Percentiles rank a stretch among this genome's conserved stretches.
These are phyloP conservation scores for Syrphus vitripennis DNA, from an alignment of 2,888 invertebrate genomes.

Conservation along the genomic window DNA sequence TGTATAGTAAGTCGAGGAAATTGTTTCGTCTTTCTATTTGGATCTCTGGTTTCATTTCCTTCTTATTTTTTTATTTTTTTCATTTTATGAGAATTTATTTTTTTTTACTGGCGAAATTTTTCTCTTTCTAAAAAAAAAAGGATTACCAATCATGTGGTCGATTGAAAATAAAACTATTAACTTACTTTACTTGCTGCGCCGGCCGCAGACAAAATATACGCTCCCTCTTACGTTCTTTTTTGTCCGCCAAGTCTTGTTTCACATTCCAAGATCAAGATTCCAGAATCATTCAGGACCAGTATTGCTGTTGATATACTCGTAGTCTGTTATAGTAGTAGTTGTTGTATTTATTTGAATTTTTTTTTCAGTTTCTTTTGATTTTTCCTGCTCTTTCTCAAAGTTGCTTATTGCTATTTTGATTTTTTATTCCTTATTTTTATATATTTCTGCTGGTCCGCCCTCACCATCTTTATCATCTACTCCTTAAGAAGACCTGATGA, in stretches of 20 bases:
- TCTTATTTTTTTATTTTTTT: no score
- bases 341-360: constrained; percentile 18
- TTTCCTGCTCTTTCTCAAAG: background rate
- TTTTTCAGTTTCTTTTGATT: background rate
- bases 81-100: background rate
- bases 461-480: constrained; percentile 34
- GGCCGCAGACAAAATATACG: constrained; percentile 37
- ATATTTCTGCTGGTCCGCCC: constrained; percentile 53
- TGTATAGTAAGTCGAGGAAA: no score
- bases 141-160: constrained; percentile 51
- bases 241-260: constrained; percentile 9
- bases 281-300: constrained; percentile 67
- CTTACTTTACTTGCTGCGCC: constrained; percentile 56
- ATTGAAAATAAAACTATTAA: constrained; percentile 69
- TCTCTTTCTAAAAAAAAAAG: background rate
- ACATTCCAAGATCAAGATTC: constrained; percentile 70
- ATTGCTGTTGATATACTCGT: constrained; percentile 22
- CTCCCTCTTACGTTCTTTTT: background rate
- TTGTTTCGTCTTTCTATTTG: no score
- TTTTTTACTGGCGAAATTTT: background rate
- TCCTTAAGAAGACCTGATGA: background rate
- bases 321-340: background rate
- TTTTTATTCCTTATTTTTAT: background rate
- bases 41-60: no score
- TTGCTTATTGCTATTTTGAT: background rate